Evolutionary conservation across 1,140 invertebrate genomes (phyloP).

Genomic region (Dendrolimus kikuchii): DNA sequence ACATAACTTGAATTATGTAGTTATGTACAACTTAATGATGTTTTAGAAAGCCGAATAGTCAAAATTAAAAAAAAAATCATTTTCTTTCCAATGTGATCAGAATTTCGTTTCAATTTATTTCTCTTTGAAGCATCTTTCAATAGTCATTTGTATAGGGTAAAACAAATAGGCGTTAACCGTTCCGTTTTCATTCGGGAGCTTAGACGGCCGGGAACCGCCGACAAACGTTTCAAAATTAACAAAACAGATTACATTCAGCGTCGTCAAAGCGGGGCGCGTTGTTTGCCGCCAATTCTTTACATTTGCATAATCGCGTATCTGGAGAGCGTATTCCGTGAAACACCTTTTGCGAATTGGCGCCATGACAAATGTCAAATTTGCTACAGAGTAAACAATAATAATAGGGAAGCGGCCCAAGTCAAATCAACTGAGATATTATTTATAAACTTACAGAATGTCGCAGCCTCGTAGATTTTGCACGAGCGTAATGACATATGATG

Average conservation of each 20-base stretch:
- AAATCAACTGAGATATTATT: no score
- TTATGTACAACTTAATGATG: no score
- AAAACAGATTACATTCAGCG: slow-evolving; percentile 59
- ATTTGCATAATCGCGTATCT: slow-evolving; percentile 26
- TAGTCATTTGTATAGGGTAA: slow-evolving; percentile 17
- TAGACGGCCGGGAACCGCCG: slow-evolving; percentile 35
- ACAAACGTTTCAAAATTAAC: slow-evolving; percentile 56
- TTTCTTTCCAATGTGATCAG: no score
- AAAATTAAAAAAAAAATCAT: no score
- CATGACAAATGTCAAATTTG: slow-evolving; percentile 6
- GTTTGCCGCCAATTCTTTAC: slow-evolving; percentile 51
- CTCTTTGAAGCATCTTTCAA: slow-evolving; percentile 15
- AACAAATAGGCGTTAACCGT: slow-evolving; percentile 28
- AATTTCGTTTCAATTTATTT: no score
- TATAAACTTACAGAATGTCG: no score
- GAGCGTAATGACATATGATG: no score
- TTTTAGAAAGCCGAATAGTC: no score
- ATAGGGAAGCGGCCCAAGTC: no score
- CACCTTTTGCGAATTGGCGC: slow-evolving; percentile 3
- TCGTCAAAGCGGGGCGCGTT: slow-evolving; percentile 43
- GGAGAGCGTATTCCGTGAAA: slow-evolving; percentile 14
- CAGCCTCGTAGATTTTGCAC: no score
- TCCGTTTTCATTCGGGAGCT: slow-evolving; percentile 11
- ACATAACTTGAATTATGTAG: no score
- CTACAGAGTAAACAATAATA: no score